These are phyloP conservation scores for Lamellibrachia columna DNA, from an alignment of 2,888 invertebrate species.

Conservation along the genomic window DNA sequence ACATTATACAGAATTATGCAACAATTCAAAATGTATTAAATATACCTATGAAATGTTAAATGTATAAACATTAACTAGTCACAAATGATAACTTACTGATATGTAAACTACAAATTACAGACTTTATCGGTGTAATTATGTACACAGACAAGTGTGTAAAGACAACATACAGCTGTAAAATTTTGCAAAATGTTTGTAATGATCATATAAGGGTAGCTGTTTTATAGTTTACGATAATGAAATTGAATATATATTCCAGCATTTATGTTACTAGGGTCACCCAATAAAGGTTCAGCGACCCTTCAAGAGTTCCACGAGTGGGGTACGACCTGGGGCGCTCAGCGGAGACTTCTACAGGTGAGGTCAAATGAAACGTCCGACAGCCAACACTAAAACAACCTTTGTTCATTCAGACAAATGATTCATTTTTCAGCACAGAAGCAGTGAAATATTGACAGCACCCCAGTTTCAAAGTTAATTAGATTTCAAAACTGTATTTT, in stretches of 20 bases:
- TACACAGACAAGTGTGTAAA: not conserved
- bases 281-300: not conserved
- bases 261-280: not conserved
- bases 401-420: too few relatives aligned
- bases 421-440: too few relatives aligned
- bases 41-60: too few relatives aligned
- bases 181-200: not conserved
- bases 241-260: not conserved
- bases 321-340: not conserved
- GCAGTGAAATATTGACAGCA: too few relatives aligned
- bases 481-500: too few relatives aligned
- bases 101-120: not conserved
- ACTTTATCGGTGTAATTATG: not conserved
- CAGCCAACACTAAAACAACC: not conserved
- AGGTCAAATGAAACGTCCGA: not conserved
- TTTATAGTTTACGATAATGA: not conserved
- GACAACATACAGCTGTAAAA: not conserved
- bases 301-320: not conserved
- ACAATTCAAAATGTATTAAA: not conserved
- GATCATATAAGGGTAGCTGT: not conserved
- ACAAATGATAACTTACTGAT: not conserved
- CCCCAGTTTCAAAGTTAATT: too few relatives aligned
- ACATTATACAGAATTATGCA: not conserved
- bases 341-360: not conserved
- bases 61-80: too few relatives aligned